phyloP scores from a whole-genome alignment of 2,797 vertebrate species.

The Erethizon dorsatum region DNA sequence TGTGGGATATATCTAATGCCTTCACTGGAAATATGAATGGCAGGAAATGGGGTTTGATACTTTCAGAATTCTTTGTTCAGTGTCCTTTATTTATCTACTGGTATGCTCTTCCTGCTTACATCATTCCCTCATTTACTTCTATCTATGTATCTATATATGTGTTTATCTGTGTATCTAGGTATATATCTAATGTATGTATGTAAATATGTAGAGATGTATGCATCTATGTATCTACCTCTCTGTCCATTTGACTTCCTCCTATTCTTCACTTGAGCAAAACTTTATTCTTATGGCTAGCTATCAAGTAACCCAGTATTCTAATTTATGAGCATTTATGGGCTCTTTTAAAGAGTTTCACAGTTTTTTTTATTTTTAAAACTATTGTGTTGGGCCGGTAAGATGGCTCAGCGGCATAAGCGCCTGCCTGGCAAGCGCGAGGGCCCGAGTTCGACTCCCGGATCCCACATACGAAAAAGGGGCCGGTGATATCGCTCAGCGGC shows the following conservation, averaged over 20 bases:
- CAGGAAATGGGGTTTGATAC: neutral
- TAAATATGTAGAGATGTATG: neutral
- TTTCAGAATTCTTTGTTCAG: constrained; percentile 62
- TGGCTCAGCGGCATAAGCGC: too few species aligned
- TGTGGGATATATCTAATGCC: neutral
- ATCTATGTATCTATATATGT: neutral
- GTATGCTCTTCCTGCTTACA: neutral
- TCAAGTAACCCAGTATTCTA: neutral
- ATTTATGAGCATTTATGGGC: neutral
- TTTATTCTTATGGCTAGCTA: neutral
- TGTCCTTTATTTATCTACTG: neutral
- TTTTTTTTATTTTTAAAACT: neutral
- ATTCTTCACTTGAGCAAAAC: neutral
- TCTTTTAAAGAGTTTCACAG: neutral
- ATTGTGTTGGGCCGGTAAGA: too few species aligned
- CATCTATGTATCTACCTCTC: neutral
- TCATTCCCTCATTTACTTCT: neutral
- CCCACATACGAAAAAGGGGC: too few species aligned
- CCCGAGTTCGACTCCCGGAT: too few species aligned
- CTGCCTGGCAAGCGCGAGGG: too few species aligned
- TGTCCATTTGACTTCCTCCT: neutral
- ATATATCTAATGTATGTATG: neutral
- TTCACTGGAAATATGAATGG: neutral
- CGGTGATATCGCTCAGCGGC: too few species aligned
- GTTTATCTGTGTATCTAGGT: neutral